These are phyloP conservation scores for Pogonomyrmex californicus DNA, from an alignment of 1,140 invertebrate species.

Conservation along the genomic window DNA sequence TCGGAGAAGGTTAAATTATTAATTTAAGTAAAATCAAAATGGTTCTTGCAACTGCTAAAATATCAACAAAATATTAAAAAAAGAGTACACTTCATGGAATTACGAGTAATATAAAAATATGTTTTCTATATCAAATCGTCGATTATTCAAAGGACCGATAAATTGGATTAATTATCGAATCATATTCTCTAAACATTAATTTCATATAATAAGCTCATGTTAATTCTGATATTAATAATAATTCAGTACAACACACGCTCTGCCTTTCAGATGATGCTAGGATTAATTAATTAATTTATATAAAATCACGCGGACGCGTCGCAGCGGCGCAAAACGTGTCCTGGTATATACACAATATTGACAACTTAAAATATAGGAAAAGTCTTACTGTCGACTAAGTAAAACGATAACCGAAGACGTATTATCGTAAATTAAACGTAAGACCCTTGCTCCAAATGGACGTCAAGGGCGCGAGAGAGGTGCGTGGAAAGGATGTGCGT, in stretches of 20 bases:
- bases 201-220: background rate
- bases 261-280: background rate
- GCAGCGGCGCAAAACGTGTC: slow-evolving; percentile 43
- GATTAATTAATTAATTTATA: slow-evolving; percentile 21
- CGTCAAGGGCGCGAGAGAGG: background rate
- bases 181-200: background rate
- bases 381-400: slow-evolving; percentile 58
- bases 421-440: slow-evolving; percentile 53
- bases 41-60: background rate
- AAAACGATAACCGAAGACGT: slow-evolving; percentile 32
- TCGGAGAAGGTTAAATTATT: background rate
- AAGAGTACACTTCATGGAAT: background rate
- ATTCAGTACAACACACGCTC: background rate
- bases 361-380: slow-evolving; percentile 66
- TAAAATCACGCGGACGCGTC: background rate
- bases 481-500: slow-evolving; percentile 22
- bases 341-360: background rate
- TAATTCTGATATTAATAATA: background rate
- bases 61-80: background rate
- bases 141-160: background rate
- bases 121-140: background rate
- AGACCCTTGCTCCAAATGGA: slow-evolving; percentile 7
- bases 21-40: slow-evolving; percentile 5
- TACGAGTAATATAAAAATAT: background rate
- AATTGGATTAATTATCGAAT: background rate